Base-by-base conservation (phyloP, 2,888 invertebrate genomes). In the Lepetodrilus schrolli region DNA sequence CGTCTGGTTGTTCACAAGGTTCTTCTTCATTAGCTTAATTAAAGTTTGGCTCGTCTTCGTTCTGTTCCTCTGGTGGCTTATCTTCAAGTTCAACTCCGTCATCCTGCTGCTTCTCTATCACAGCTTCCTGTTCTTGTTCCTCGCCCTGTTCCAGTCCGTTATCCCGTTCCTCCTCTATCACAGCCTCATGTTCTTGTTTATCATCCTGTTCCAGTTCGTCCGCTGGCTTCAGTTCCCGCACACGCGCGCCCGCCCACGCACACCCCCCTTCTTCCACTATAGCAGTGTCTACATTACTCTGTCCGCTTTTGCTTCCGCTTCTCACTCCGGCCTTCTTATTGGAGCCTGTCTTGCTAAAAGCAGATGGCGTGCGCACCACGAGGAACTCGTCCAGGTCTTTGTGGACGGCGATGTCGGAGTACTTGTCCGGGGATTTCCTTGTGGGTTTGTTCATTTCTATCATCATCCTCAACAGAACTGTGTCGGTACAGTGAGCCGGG, bases 391-490 rank as follows among this genome's bases (percentile, higher is more conserved):
- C 85, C 17, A 85, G 72, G 43, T 84, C 84, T 37, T 73, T 73
- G 26, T 83, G 78, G 8, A 78, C 47, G 2, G 82, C 81, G 21
- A 83, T 74, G 69, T 85, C 85, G 1, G 82, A 82, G 68, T 82
- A 80, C 73, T 81, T 81, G 70, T 66, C 21, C 37, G 34, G 5
- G 47, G 72, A 5, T 77, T 77, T 68, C 13, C n/a, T 34, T 20
- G 34, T 23, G 2, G 82, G 81, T 30, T 77, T 73, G 72, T 84
- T 86, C 26, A 82, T 77, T 26, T 83, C 82, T 49, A 82, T 76
- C 80, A 86, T 81, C 83, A 86, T 86, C 75, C 82, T 80, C 21
- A 86, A 72, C 58, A 86, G 70, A 26, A 86, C 83, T 3, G 82
- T 84, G 68, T 86, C 85, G 0, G 84, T 83, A 74, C 84, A 86